Percentiles rank a stretch among this genome's conserved stretches.
These are phyloP conservation scores for Eleginops maclovinus DNA, from an alignment of 2,113 vertebrate genomes.

Conservation along the genomic window DNA sequence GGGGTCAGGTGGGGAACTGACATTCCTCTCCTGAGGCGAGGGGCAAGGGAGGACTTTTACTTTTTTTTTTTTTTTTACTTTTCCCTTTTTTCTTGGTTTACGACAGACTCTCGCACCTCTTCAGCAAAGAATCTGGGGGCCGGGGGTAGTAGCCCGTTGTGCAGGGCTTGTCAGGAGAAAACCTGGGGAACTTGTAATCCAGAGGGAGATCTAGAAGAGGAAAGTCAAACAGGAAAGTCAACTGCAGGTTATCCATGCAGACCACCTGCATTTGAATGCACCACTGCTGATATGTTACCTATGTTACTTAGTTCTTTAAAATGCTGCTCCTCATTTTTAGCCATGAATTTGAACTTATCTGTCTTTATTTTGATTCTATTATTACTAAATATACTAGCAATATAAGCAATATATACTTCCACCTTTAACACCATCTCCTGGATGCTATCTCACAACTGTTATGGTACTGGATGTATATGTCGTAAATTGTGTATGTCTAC, in stretches of 20 bases:
- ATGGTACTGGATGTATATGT: too few relatives aligned
- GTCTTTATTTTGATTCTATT: too few relatives aligned
- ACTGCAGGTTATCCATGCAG: not conserved
- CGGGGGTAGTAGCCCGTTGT: constrained; percentile 92
- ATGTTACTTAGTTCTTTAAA: too few relatives aligned
- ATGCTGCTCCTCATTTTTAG: too few relatives aligned
- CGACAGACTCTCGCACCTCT: constrained; percentile 76
- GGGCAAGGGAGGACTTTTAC: constrained; percentile 47
- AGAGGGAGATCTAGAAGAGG: constrained; percentile 89
- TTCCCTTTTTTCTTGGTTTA: constrained; percentile 36
- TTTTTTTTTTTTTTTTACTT: constrained; percentile 2
- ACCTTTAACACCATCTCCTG: too few relatives aligned
- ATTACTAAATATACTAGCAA: too few relatives aligned
- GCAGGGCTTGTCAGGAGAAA: constrained; percentile 88
- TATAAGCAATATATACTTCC: too few relatives aligned
- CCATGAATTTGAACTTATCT: too few relatives aligned
- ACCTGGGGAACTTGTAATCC: constrained; percentile 94
- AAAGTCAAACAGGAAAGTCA: constrained; percentile 48
- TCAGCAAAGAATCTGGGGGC: constrained; percentile 88
- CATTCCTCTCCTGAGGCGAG: constrained; percentile 72
- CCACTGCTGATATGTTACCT: not conserved
- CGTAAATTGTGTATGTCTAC: too few relatives aligned
- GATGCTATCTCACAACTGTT: too few relatives aligned
- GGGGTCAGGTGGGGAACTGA: constrained; percentile 54
- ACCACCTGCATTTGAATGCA: not conserved